Percentiles rank a stretch among this genome's conserved stretches.
phyloP scores from a whole-genome alignment of 2,888 invertebrate species.

The Periphyllus acericola region DNA sequence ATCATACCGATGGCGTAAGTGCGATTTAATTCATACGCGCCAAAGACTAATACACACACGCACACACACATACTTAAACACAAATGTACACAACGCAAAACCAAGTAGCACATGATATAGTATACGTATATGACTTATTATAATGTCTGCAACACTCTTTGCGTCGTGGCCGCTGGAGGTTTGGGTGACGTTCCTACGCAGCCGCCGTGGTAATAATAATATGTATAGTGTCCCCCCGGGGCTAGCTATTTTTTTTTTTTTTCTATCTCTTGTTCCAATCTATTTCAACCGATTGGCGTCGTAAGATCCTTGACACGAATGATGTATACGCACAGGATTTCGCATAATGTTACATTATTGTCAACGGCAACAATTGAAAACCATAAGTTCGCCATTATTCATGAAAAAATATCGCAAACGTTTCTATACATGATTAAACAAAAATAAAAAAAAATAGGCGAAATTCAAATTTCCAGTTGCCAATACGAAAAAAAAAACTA shows the following conservation, averaged over 20 bases:
- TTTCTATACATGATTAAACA: not conserved
- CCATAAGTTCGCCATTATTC: not conserved
- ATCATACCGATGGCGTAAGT: constrained; percentile 64
- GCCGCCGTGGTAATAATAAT: not conserved
- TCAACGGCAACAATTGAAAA: not conserved
- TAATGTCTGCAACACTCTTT: constrained; percentile 6
- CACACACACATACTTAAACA: not conserved
- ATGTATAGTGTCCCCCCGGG: not conserved
- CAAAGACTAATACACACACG: constrained; percentile 28
- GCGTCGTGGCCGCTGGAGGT: constrained; percentile 13
- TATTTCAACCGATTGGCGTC: not conserved
- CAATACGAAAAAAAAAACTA: not conserved
- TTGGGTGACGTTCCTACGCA: not conserved
- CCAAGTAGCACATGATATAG: constrained; percentile 14
- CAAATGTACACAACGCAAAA: not conserved
- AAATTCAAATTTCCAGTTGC: constrained; percentile 44
- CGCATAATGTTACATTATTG: not conserved
- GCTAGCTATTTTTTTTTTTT: not conserved
- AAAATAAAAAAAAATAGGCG: not conserved
- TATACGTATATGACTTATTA: constrained; percentile 5
- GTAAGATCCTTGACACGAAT: not conserved
- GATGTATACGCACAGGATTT: not conserved
- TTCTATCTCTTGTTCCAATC: not conserved
- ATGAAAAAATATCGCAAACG: not conserved
- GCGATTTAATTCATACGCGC: constrained; percentile 52